Percentiles rank a stretch among this genome's conserved stretches.
phyloP scores from a whole-genome alignment of 2,888 invertebrate genomes.

The Eretmocerus hayati region DNA sequence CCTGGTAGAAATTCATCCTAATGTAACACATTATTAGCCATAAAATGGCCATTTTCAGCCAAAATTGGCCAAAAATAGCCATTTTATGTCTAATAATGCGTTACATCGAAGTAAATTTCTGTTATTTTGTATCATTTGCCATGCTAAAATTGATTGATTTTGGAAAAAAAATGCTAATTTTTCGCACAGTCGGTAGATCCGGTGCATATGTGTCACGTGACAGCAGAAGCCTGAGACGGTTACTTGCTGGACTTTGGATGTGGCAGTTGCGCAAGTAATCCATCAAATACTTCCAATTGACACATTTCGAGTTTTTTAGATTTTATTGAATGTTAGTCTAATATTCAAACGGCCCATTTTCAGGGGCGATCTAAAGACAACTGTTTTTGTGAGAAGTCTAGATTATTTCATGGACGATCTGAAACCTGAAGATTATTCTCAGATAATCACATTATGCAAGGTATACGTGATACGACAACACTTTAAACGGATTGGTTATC shows the following conservation, averaged over 20 bases:
- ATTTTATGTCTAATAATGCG: no score
- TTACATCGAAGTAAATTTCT: neutral
- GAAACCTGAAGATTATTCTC: slow-evolving; percentile 1
- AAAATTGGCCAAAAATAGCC: no score
- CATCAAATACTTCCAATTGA: neutral
- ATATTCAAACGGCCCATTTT: no score
- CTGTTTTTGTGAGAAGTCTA: slow-evolving; percentile 6
- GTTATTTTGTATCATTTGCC: neutral
- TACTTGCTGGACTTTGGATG: slow-evolving; percentile 25
- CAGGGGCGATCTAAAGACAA: slow-evolving; percentile 9
- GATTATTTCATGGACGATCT: slow-evolving; percentile 3
- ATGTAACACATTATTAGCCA: no score
- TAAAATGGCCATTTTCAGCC: no score
- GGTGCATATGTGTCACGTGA: slow-evolving; percentile 26
- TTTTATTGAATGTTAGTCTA: slow-evolving; percentile 4
- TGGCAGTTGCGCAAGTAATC: slow-evolving; percentile 33
- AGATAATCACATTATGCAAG: slow-evolving; percentile 15
- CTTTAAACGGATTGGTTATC: no score
- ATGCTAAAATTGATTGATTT: neutral
- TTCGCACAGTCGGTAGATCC: slow-evolving; percentile 8
- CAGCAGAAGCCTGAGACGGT: slow-evolving; percentile 23
- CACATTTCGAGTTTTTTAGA: neutral
- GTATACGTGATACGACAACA: no score
- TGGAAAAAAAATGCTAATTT: neutral
- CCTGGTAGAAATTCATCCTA: no score